phyloP scores from a whole-genome alignment of 1,140 invertebrate genomes.

The Ditylenchus dipsaci region DNA sequence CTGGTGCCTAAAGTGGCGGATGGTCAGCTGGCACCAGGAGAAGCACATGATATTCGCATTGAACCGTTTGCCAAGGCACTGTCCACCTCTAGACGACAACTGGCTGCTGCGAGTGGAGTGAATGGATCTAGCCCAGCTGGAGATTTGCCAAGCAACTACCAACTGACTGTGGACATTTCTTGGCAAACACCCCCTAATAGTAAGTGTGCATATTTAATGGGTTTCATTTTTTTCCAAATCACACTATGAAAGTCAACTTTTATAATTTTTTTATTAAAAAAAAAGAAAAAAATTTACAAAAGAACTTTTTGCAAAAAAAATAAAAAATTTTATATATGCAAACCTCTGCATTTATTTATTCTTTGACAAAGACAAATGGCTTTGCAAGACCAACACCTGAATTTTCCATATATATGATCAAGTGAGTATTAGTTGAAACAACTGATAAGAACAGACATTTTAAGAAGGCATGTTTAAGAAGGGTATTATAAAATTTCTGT shows the following conservation, averaged over 20 bases:
- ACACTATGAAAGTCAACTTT: neutral
- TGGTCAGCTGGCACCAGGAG: conserved; percentile 11
- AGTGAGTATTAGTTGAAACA: no score
- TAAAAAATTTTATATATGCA: no score
- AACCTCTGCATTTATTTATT: no score
- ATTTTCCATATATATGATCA: no score
- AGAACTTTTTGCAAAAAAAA: no score
- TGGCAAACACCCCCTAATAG: conserved; percentile 57
- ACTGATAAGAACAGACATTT: no score
- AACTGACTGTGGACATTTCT: conserved; percentile 53
- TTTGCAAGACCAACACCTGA: no score
- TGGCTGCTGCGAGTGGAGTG: neutral
- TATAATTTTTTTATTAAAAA: neutral
- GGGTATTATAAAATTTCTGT: no score
- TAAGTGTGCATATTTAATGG: conserved; percentile 36
- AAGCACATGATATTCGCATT: conserved; percentile 54
- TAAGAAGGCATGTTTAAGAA: no score
- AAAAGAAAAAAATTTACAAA: no score
- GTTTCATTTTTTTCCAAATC: neutral
- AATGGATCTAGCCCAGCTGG: neutral
- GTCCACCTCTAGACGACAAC: conserved; percentile 6
- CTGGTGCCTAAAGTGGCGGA: neutral
- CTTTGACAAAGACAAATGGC: no score
- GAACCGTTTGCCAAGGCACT: conserved; percentile 48
- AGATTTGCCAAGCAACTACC: conserved; percentile 28